Evolutionary conservation across 2,888 invertebrate species (phyloP).

Genomic region (Thysanoteuthis rhombus): DNA sequence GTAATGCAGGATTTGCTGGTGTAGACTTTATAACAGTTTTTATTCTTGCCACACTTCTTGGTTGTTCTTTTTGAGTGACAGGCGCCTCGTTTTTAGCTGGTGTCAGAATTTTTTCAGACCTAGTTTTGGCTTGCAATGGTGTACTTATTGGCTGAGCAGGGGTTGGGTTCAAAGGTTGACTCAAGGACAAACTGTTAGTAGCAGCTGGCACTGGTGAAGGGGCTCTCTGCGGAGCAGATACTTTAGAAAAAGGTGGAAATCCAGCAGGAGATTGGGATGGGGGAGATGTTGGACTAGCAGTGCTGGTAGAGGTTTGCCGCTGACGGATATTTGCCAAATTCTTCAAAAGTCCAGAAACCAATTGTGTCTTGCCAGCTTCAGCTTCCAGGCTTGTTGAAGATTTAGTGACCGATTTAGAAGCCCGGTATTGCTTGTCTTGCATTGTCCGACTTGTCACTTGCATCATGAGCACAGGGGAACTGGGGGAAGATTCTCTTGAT

Average conservation of each 20-base stretch:
- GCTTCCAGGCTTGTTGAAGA: background rate
- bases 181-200: background rate
- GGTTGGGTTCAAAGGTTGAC: background rate
- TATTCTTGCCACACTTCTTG: background rate
- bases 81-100: background rate
- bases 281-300: background rate
- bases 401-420: conserved; percentile 35
- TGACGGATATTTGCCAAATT: conserved; percentile 50
- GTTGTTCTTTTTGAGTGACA: no score
- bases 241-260: background rate
- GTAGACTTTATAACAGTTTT: background rate
- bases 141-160: background rate
- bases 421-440: conserved; percentile 37
- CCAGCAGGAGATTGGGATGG: background rate
- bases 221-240: background rate
- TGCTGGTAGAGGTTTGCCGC: conserved; percentile 32
- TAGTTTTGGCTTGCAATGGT: background rate
- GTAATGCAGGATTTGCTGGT: background rate
- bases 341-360: conserved; percentile 51
- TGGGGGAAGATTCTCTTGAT: conserved; percentile 16
- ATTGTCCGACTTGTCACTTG: conserved; percentile 14
- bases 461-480: background rate
- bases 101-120: background rate
- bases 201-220: background rate
- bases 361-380: conserved; percentile 37